Evolutionary conservation across 2,888 invertebrate genomes (phyloP), one percentile per base, ranked within the genome.

Genomic region (Apodemia duryi): DNA sequence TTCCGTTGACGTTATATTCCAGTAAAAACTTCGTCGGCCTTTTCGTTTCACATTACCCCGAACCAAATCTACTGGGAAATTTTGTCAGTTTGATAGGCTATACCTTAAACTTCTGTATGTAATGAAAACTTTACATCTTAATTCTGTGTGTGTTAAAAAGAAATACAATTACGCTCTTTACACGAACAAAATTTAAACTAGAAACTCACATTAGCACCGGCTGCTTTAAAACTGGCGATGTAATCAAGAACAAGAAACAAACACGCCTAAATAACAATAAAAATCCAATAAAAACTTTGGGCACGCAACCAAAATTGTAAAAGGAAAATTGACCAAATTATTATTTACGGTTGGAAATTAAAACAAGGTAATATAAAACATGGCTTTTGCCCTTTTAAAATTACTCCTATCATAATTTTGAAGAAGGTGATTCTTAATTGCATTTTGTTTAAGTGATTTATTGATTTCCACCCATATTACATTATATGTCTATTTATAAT

Each of bases 261-360:
- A 91, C 91, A 91, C 88, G 87, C 84, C 89, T 91, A 91, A 91
- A 91, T 91, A 91, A 91, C 91, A 91, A 91, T 91, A 88, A 91
- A 91, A 91, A 89, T 89, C 82, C 86, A 91, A 91, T 91, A 89
- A 89, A 91, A 91, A 90, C 89, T 91, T 90, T 85, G 86, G 80
- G 78, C 91, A 91, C 91, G 91, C 90, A 86, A 91, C 90, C 85
- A 77, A 86, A 90, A 88, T 89, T 88, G 86, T 88, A 78, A 77
- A 71, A 77, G 84, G 89, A 84, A 87, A 88, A 88, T 91, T 89
- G 87, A 90, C 90, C 87, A 91, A 91, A 91, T 91, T 87, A 86
- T 91, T 90, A 91, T 91, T 91, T 91, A 91, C 86, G 89, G 82
- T 77, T 85, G 71, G 77, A 86, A 91, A 91, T 91, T 91, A 89